These are phyloP conservation scores for Clarias laeviceps DNA, from an alignment of 2,797 vertebrate genomes.

Conservation along the genomic window DNA sequence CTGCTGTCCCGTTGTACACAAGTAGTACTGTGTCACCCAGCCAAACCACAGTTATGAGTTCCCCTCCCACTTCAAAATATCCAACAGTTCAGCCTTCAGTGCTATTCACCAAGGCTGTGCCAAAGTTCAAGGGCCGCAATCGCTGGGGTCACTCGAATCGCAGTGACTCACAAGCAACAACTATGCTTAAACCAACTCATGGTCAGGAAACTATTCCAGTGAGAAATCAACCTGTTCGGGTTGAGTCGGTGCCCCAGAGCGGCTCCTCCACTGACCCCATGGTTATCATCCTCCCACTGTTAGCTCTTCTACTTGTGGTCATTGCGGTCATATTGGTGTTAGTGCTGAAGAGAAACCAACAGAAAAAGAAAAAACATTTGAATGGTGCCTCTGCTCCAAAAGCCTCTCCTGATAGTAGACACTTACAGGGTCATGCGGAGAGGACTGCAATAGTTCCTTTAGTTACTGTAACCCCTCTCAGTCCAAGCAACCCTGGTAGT, in stretches of 20 bases:
- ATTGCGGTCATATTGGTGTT: conserved; percentile 72
- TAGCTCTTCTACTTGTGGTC: conserved; percentile 77
- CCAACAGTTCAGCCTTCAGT: conserved; percentile 57
- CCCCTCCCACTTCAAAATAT: conserved; percentile 50
- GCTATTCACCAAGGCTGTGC: conserved; percentile 68
- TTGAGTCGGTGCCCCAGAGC: conserved; percentile 70
- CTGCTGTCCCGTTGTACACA: conserved; percentile 61
- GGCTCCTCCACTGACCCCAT: conserved; percentile 71
- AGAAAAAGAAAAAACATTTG: conserved; percentile 70
- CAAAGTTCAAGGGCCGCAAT: conserved; percentile 69
- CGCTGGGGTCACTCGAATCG: conserved; percentile 74
- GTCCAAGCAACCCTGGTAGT: conserved; percentile 63
- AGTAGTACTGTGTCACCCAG: conserved; percentile 55
- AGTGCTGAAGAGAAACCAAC: conserved; percentile 75
- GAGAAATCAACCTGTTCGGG: conserved; percentile 62
- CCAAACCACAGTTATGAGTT: conserved; percentile 59
- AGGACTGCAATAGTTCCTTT: conserved; percentile 74
- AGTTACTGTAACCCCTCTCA: conserved; percentile 84
- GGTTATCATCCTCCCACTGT: conserved; percentile 75
- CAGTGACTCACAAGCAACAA: conserved; percentile 63
- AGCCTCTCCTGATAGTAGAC: conserved; percentile 49
- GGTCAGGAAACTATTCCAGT: conserved; percentile 59
- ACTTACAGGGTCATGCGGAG: conserved; percentile 66
- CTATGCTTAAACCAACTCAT: conserved; percentile 64
- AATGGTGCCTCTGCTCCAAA: conserved; percentile 52